Base-by-base conservation (phyloP, 2,113 vertebrate species). In the Lethenteron reissneri region DNA sequence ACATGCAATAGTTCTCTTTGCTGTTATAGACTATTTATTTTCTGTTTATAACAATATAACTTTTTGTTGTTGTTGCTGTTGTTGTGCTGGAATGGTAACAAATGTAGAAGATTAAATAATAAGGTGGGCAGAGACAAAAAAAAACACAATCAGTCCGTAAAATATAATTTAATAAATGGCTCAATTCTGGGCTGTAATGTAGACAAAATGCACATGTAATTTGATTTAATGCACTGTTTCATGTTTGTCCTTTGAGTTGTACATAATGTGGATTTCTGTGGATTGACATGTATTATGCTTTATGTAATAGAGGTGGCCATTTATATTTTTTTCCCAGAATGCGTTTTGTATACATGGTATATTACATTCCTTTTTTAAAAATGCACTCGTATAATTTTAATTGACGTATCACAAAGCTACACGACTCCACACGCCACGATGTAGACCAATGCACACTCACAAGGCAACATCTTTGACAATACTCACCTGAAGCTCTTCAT, bases 161-260 rank as follows among this genome's bases (percentile, higher is more conserved):
- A 68, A 68, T 68, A 68, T 68, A 68, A 68, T 68, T 68, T 68
- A 68, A 68, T 68, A 11, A 68, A 68, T n/a, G 10, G 64, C 64
- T 68, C 25, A 25, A 25, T 25, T n/a, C 25, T n/a, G 64, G 25
- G 64, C 64, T 68, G 25, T 17, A n/a, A 68, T 68, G 64, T 68
- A 68, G 64, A 68, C 25, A 14, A n/a, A 25, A 68, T 68, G 64
- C 64, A 68, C 64, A 68, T 8, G n/a, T 68, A 68, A 68, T 17
- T 68, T 68, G 64, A 68, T 68, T 68, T 68, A 68, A 68, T 68
- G 64, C 64, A 68, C 64, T 68, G 64, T 17, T 41, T 41, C n/a
- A 25, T 68, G 64, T 68, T 25, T 68, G n/a, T n/a, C 25, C 25
- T 68, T 68, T 25, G 25, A 17, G 64, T 68, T 68, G 64, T 68